Conservation (phyloP, 1,140 invertebrate genomes). For the Homarus americanus region DNA sequence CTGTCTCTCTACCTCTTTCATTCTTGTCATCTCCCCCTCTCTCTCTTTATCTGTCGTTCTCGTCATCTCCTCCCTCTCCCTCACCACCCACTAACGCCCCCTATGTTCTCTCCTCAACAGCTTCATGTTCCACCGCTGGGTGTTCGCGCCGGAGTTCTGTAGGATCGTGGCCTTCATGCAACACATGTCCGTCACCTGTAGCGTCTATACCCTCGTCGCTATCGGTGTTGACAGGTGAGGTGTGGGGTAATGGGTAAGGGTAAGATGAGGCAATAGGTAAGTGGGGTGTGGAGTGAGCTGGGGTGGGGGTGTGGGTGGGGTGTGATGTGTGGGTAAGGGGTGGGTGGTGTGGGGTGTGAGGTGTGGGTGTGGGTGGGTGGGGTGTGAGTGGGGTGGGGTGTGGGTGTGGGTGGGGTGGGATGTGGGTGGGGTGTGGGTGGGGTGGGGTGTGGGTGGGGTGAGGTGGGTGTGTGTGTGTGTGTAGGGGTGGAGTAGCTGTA, state of each 20-base stretch:
- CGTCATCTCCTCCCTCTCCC: neutral
- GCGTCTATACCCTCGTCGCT: conserved; percentile 78
- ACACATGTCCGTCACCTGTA: conserved; percentile 78
- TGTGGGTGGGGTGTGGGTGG: too few species aligned
- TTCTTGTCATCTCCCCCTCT: neutral
- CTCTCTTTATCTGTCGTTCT: neutral
- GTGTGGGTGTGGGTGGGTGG: neutral
- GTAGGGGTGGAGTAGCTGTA: too few species aligned
- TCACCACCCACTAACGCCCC: too few species aligned
- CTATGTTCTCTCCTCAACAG: conserved; percentile 23
- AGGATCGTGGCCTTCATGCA: conserved; percentile 79
- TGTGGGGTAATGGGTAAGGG: too few species aligned
- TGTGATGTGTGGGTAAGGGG: neutral
- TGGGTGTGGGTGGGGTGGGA: neutral
- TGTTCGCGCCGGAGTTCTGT: conserved; percentile 78
- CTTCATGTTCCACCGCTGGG: conserved; percentile 79
- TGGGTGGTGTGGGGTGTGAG: neutral
- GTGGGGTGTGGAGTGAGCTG: neutral
- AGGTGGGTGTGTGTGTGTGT: neutral
- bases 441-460: neutral
- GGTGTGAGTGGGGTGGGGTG: neutral
- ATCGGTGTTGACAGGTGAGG: conserved; percentile 79
- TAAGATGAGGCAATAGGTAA: neutral
- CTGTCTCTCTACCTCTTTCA: neutral
- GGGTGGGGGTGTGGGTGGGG: neutral